Base-by-base conservation (phyloP, 2,888 invertebrate species). In the Sialis fuliginosa region DNA sequence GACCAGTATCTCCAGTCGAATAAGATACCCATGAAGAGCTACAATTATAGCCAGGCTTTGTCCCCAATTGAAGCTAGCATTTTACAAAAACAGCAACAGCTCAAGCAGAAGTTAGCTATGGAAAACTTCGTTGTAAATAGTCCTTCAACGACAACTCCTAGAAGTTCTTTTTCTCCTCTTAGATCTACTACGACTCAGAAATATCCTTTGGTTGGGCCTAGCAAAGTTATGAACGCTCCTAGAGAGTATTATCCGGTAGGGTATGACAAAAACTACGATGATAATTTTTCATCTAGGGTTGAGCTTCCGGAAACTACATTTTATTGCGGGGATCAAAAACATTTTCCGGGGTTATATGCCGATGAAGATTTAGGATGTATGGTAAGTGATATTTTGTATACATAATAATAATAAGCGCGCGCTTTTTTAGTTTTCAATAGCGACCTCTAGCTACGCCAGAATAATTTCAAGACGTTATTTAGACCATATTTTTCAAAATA, bases 361-460 rank as follows among this genome's bases (percentile, higher is more conserved):
- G 90, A 90, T 56, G 85, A 87, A 57, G 83, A 82, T 65, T 70
- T 90, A 35, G 89, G 88, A 13, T 90, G 90, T 64, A 89, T 90
- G 89, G 90, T 89, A 60, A 74, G 73, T 37, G 12, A 2, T 37
- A 10, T 5, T 37, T 6, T 35, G n/a, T n/a, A n/a, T n/a, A n/a
- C n/a, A n/a, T n/a, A n/a, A n/a, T n/a, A n/a, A n/a, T n/a, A n/a
- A n/a, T n/a, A n/a, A n/a, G n/a, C n/a, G n/a, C n/a, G n/a, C n/a
- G n/a, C n/a, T n/a, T n/a, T n/a, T n/a, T n/a, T n/a, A n/a, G n/a
- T n/a, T 22, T 22, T 22, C 22, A n/a, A n/a, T n/a, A 22, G 22
- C 22, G 22, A 22, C 2, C 22, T 22, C 22, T 22, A 22, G 22
- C 22, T 22, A 22, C 22, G 22, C 22, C 22, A 22, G 22, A 4